Conservation (phyloP, 2,113 vertebrate genomes). For the Craseonycteris thonglongyai region DNA sequence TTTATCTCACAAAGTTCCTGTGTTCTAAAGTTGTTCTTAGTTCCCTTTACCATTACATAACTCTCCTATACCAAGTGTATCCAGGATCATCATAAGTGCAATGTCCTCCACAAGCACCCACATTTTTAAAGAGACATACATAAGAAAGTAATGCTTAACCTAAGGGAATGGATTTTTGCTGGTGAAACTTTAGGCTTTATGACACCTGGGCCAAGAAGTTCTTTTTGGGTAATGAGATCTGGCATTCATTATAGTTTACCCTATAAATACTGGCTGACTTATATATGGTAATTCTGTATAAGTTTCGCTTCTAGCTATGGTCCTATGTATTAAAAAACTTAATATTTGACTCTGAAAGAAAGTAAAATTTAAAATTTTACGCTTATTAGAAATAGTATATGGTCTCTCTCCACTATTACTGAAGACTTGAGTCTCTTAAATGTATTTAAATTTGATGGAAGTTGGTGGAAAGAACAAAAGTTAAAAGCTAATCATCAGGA, state of each 20-base stretch:
- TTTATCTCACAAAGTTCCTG: neutral
- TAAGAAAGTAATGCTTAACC: neutral
- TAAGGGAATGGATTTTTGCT: neutral
- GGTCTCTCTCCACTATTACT: neutral
- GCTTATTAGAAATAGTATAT: neutral
- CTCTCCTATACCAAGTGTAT: neutral
- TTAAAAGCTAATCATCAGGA: neutral
- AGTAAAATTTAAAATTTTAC: slow-evolving; percentile 18
- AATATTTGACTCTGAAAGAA: neutral
- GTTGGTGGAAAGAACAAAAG: neutral
- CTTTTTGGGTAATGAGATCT: neutral
- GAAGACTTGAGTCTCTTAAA: neutral
- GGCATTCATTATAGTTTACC: neutral
- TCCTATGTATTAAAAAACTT: neutral
- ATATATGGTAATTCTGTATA: neutral
- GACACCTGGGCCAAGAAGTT: neutral
- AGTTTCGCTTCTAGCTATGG: neutral
- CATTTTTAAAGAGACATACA: neutral
- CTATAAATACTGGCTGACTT: neutral
- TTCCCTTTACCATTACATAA: neutral
- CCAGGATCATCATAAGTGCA: neutral
- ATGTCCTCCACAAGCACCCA: neutral
- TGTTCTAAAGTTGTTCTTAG: neutral
- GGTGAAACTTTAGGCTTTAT: neutral
- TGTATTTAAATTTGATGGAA: slow-evolving; percentile 13